Evolutionary conservation across 2,113 vertebrate genomes (phyloP), one percentile per base, ranked within the genome.

Genomic region (Chlorodrepanis virens): DNA sequence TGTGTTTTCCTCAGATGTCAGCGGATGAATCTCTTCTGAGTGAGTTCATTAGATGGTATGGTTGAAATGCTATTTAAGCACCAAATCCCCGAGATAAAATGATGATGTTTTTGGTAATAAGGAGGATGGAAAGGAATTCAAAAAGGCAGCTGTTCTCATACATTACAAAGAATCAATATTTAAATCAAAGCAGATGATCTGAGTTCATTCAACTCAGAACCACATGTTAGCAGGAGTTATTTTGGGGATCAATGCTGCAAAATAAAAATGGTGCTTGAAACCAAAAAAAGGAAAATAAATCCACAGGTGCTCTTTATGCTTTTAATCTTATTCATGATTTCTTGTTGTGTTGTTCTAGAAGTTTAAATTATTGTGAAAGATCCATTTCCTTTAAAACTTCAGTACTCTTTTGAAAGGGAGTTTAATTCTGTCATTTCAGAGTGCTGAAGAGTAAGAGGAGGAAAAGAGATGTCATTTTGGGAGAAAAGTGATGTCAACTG

Each of bases 101-200:
- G 67, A 49, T 71, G 72, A 70, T 85, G 49, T 33, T 85, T 82
- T 81, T 72, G 54, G 78, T 79, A 89, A 89, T 75, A 82, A 79
- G 57, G 61, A 78, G 39, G 53, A 85, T 52, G 45, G 87, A 82
- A 87, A 88, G 33, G 45, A 96, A 93, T 90, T 93, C 15, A 74
- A 59, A 94, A 88, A 96, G 92, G 50, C 84, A 94, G 71, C 84
- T 95, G 78, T 69, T 89, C 84, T 90, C 78, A 77, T 93, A 31
- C 44, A 80, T 90, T 80, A 83, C 70, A 75, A 94, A 84, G 75
- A 88, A 82, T 90, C 87, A 83, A 76, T 93, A 94, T 94, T 94
- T 91, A 96, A 94, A 91, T 95, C 61, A 94, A 91, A 91, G 87
- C 88, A 63, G 63, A 87, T 95, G 45, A 90, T 91, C n/a, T 2